Percentiles rank a stretch among this genome's conserved stretches.
phyloP scores from a whole-genome alignment of 2,113 vertebrate species.

The Corvus moneduloides region DNA sequence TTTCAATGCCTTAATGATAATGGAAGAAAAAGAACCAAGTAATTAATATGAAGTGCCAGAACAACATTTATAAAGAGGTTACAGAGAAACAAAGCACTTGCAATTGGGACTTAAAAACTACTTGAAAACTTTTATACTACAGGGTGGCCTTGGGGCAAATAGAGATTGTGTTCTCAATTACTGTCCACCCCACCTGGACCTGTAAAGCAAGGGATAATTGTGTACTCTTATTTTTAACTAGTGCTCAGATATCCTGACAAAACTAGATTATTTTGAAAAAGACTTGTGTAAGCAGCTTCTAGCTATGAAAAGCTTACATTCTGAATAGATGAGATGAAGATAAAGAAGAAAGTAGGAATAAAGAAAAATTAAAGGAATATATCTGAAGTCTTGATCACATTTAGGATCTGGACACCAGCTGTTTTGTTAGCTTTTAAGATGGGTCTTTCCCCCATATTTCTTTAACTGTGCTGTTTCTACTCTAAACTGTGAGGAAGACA shows the following conservation, averaged over 20 bases:
- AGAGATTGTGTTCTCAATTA: background rate
- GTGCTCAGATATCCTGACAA: background rate
- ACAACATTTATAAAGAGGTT: background rate
- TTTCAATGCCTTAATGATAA: constrained; percentile 84
- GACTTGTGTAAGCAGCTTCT: background rate
- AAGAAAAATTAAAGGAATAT: background rate
- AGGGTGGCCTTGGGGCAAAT: background rate
- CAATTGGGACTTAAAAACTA: background rate
- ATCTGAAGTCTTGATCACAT: background rate
- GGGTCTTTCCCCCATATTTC: background rate
- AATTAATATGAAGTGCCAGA: background rate
- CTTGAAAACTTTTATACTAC: background rate
- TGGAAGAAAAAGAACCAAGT: background rate
- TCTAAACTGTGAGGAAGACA: background rate
- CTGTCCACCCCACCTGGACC: background rate
- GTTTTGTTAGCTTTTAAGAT: background rate
- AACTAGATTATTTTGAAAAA: background rate
- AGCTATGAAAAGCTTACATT: background rate
- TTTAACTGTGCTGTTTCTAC: background rate
- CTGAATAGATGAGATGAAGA: background rate
- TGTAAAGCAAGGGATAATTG: background rate
- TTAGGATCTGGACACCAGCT: background rate
- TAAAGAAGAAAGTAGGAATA: background rate
- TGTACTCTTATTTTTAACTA: background rate
- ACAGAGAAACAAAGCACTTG: background rate